Conservation (phyloP, 1,140 invertebrate genomes). For the Arctopsyche grandis region DNA sequence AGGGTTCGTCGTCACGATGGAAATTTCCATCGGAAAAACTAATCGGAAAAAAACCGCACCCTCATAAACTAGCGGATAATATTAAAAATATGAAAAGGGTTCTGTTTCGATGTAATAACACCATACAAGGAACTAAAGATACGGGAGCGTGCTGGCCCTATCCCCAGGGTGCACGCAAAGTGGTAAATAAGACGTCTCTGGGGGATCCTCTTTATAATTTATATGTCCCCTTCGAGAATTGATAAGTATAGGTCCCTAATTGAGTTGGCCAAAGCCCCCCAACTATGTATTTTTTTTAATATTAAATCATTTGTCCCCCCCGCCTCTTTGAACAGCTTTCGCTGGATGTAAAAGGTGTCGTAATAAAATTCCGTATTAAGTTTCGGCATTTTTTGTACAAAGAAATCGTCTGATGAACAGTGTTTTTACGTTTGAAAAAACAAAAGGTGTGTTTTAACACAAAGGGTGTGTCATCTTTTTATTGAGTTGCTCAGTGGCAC, state of each 20-base stretch:
- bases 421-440: too few relatives aligned
- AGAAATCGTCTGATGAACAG: too few relatives aligned
- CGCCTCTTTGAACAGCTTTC: not conserved
- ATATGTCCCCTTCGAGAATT: constrained; percentile 47
- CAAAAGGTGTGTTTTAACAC: too few relatives aligned
- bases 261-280: constrained; percentile 45
- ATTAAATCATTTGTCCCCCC: not conserved
- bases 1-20: too few relatives aligned
- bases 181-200: constrained; percentile 47
- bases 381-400: too few relatives aligned
- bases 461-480: too few relatives aligned
- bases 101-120: not conserved
- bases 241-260: constrained; percentile 51
- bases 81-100: too few relatives aligned
- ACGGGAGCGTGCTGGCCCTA: constrained; percentile 11
- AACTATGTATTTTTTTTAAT: constrained; percentile 5
- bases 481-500: too few relatives aligned
- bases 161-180: constrained; percentile 39
- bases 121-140: not conserved
- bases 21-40: too few relatives aligned
- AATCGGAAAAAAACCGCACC: too few relatives aligned
- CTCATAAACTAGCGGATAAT: too few relatives aligned
- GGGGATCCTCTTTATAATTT: constrained; percentile 49
- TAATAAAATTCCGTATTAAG: too few relatives aligned
- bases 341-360: not conserved